Conservation (phyloP, 2,888 invertebrate species). For the Hypomecis atomaria region DNA sequence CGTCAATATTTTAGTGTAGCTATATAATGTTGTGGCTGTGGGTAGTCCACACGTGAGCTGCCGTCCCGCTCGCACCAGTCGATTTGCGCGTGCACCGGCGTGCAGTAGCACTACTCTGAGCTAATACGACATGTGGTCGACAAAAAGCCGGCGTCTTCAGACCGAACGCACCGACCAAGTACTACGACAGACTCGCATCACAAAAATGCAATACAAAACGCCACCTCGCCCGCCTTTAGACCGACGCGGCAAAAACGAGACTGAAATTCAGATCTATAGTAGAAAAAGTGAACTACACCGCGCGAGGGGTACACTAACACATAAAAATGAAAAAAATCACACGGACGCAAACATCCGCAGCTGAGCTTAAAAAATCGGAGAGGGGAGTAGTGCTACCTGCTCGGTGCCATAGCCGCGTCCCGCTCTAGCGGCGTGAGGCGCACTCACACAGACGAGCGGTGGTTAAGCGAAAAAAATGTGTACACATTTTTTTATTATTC, state of each 20-base stretch:
- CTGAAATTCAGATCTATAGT: conserved; percentile 86
- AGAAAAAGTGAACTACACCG: conserved; percentile 85
- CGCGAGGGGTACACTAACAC: conserved; percentile 84
- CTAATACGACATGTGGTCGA: conserved; percentile 72
- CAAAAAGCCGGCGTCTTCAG: conserved; percentile 69
- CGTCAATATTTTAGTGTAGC: conserved; percentile 82
- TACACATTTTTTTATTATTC: conserved; percentile 85
- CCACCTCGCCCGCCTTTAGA: conserved; percentile 82
- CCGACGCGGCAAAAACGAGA: conserved; percentile 85
- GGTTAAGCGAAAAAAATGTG: conserved; percentile 85
- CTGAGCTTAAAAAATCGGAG: conserved; percentile 83
- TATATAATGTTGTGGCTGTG: conserved; percentile 73
- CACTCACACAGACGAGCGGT: conserved; percentile 72
- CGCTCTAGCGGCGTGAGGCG: conserved; percentile 75
- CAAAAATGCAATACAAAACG: conserved; percentile 79
- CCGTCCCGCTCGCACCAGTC: conserved; percentile 72
- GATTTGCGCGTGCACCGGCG: conserved; percentile 74
- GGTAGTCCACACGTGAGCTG: conserved; percentile 77
- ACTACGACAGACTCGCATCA: conserved; percentile 66
- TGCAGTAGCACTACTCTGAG: conserved; percentile 56
- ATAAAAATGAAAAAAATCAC: conserved; percentile 84
- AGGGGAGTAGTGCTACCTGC: conserved; percentile 67
- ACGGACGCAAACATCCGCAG: conserved; percentile 77
- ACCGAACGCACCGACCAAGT: conserved; percentile 50
- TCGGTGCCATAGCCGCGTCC: conserved; percentile 62